Evolutionary conservation across 2,113 vertebrate species (phyloP), one percentile per base, ranked within the genome.

Genomic region (Xyliphius kryptos): DNA sequence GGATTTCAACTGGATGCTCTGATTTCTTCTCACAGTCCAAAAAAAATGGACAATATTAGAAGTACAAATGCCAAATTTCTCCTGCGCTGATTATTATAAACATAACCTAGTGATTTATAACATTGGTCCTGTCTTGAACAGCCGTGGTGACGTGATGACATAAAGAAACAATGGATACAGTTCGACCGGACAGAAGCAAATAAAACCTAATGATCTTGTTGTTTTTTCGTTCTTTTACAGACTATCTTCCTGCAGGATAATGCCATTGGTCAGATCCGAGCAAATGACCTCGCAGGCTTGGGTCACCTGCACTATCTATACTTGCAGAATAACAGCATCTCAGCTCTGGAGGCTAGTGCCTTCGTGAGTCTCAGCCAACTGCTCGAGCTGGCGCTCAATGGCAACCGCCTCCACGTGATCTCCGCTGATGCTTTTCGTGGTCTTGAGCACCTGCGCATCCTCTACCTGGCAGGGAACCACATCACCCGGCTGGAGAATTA

Each of bases 211-310:
- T n/a, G n/a, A n/a, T n/a, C n/a, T n/a, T n/a, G n/a, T n/a, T n/a
- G n/a, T n/a, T n/a, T n/a, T n/a, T 2, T 61, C 50, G 2, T 48
- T 15, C 3, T 64, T 44, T 58, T 57, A 68, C 81, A 95, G 92
- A 93, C 92, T 0, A 83, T 93, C 67, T 94, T 94, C 79, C 87
- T 95, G 40, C 92, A 95, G 84, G 92, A 95, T 71, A 95, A 95
- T 22, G 77, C 81, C 22, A 87, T 95, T 9, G 74, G 84, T 1
- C 88, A 87, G 78, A 88, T 95, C 68, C 88, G 89, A 41, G 85
- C 83, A 0, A 82, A 83, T 49, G 85, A 89, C 65, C 76, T 95
- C 62, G 84, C 81, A 0, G 74, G 76, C 0, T 83, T 93, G 0
- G 70, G 77, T 0, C 81, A 82, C 26, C 88, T 94, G 21, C 91